Evolutionary conservation across 2,113 vertebrate species (phyloP).

Genomic region (Rallus limicola): DNA sequence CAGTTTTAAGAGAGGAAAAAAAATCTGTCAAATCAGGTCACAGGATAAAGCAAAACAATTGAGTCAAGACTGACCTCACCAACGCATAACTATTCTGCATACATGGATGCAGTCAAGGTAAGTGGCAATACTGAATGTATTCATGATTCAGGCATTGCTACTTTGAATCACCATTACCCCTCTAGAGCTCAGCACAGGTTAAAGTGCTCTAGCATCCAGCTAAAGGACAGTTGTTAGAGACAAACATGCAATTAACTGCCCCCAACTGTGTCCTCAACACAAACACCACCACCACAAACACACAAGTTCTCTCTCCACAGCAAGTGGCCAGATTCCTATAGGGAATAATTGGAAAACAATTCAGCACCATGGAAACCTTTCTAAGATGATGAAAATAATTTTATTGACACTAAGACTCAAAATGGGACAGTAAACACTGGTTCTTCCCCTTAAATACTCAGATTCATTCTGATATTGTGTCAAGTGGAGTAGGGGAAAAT

Average conservation of each 20-base stretch:
- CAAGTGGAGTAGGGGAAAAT: not conserved
- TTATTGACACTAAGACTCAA: not conserved
- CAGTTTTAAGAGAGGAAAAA: not conserved
- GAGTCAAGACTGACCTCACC: not conserved
- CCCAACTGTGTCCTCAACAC: not conserved
- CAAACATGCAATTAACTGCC: not conserved
- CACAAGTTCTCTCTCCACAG: not conserved
- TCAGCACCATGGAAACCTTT: not conserved
- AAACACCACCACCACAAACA: not conserved
- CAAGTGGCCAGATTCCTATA: not conserved
- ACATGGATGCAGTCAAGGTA: not conserved
- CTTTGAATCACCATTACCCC: not conserved
- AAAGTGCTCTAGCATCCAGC: not conserved
- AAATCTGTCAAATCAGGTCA: not conserved
- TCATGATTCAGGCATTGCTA: not conserved
- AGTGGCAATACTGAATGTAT: not conserved
- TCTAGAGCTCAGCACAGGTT: not conserved
- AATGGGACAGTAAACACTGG: not conserved
- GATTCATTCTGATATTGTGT: not conserved
- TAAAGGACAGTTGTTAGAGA: not conserved
- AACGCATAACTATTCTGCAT: accelerated
- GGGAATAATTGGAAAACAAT: not conserved
- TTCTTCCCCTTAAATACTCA: not conserved
- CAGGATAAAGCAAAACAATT: not conserved
- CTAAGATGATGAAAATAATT: not conserved